These are phyloP conservation scores for Morpho helenor DNA, from an alignment of 2,888 invertebrate species.

Conservation along the genomic window DNA sequence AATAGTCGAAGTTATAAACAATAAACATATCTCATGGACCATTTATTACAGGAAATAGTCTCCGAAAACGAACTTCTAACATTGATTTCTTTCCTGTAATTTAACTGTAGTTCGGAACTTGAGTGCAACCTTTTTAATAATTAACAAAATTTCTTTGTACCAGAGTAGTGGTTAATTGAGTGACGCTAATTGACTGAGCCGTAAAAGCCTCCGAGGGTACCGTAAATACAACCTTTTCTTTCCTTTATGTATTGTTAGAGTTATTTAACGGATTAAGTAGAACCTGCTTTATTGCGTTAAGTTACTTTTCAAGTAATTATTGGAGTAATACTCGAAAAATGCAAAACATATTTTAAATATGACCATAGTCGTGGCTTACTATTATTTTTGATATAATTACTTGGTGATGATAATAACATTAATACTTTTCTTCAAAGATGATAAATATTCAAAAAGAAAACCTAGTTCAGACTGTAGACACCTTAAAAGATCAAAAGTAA, in stretches of 20 bases:
- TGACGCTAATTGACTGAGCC: constrained; percentile 75
- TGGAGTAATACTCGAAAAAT: too few species aligned
- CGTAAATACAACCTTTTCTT: constrained; percentile 62
- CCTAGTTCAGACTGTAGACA: too few species aligned
- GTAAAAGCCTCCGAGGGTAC: constrained; percentile 65
- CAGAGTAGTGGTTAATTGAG: constrained; percentile 72
- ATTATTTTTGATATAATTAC: too few species aligned
- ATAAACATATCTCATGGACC: too few species aligned
- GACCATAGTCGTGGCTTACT: too few species aligned
- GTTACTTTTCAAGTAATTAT: not conserved
- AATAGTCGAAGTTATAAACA: too few species aligned
- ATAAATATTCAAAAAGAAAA: too few species aligned
- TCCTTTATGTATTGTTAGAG: constrained; percentile 44
- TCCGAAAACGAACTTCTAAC: not conserved
- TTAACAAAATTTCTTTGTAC: constrained; percentile 70
- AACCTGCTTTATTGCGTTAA: constrained; percentile 17
- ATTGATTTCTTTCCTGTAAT: constrained; percentile 10
- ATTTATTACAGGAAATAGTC: too few species aligned
- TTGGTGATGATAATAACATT: too few species aligned
- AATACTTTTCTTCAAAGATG: too few species aligned
- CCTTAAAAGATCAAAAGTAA: too few species aligned
- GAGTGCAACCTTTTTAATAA: constrained; percentile 77
- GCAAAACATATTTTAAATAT: too few species aligned
- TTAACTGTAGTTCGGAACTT: constrained; percentile 39
- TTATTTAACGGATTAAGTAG: constrained; percentile 45